Evolutionary conservation across 1,140 invertebrate genomes (phyloP).

Genomic region (Orius laevigatus): DNA sequence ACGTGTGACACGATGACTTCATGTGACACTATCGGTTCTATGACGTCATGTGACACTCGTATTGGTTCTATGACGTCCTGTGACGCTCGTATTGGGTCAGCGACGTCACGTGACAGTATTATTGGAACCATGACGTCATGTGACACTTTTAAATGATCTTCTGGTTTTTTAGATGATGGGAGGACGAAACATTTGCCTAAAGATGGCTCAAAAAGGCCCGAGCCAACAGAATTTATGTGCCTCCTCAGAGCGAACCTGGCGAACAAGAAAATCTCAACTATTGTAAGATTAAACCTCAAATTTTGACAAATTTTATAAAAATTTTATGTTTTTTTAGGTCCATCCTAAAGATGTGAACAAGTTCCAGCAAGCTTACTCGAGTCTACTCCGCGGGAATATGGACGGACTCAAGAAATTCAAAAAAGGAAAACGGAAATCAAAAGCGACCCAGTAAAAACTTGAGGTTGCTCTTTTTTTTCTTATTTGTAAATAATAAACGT

Average conservation of each 20-base stretch:
- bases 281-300: constrained; percentile 34
- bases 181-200: constrained; percentile 47
- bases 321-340: constrained; percentile 31
- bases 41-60: neutral
- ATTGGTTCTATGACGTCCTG: too few species aligned
- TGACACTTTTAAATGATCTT: neutral
- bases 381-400: constrained; percentile 66
- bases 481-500: neutral
- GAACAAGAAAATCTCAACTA: constrained; percentile 61
- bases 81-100: too few species aligned
- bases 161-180: constrained; percentile 49
- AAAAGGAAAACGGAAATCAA: constrained; percentile 54
- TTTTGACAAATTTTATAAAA: constrained; percentile 6
- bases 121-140: too few species aligned
- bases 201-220: constrained; percentile 36
- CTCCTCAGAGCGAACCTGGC: constrained; percentile 49
- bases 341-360: constrained; percentile 67
- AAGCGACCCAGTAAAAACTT: constrained; percentile 33
- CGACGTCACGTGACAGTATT: neutral
- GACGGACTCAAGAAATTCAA: constrained; percentile 74
- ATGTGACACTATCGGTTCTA: constrained; percentile 5
- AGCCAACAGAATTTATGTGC: constrained; percentile 51
- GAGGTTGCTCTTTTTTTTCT: neutral
- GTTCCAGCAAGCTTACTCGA: constrained; percentile 70
- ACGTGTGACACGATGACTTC: constrained; percentile 6